Conservation (phyloP, 2,888 invertebrate species). For the Iphiclides podalirius region DNA sequence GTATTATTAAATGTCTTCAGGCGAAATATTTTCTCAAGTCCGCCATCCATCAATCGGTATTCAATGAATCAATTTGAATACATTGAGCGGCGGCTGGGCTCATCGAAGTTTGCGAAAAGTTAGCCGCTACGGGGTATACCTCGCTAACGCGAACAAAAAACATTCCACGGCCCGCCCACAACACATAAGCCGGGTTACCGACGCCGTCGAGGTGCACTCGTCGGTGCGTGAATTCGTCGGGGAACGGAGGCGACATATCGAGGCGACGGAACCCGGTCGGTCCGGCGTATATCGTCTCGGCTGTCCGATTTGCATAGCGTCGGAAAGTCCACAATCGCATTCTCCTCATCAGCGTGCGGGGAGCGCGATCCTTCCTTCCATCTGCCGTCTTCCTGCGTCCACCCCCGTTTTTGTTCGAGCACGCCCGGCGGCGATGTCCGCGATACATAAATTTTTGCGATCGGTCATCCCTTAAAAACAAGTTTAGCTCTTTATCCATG, state of each 20-base stretch:
- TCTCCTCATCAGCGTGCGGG: constrained; percentile 78
- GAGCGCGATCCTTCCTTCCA: constrained; percentile 76
- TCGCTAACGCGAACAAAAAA: constrained; percentile 51
- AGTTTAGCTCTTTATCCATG: constrained; percentile 77
- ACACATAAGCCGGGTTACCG: constrained; percentile 42
- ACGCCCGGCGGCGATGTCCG: constrained; percentile 69
- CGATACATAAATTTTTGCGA: constrained; percentile 79
- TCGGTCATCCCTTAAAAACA: constrained; percentile 81
- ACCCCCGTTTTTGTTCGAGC: constrained; percentile 68
- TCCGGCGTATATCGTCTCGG: constrained; percentile 55
- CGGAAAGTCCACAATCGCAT: constrained; percentile 78
- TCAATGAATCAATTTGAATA: constrained; percentile 70
- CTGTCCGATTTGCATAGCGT: constrained; percentile 75
- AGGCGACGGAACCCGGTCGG: constrained; percentile 47
- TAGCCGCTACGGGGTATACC: constrained; percentile 45
- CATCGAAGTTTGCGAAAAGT: constrained; percentile 58
- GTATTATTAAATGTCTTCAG: constrained; percentile 38
- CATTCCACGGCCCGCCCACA: constrained; percentile 44
- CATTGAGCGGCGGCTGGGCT: constrained; percentile 50
- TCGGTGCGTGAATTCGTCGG: constrained; percentile 48
- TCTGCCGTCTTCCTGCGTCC: constrained; percentile 76
- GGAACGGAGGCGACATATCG: constrained; percentile 57
- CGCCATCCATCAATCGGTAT: constrained; percentile 52
- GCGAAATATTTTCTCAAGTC: constrained; percentile 51
- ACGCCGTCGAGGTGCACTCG: constrained; percentile 43